phyloP scores from a whole-genome alignment of 1,140 invertebrate genomes.

The Zaprionus lachaisei region DNA sequence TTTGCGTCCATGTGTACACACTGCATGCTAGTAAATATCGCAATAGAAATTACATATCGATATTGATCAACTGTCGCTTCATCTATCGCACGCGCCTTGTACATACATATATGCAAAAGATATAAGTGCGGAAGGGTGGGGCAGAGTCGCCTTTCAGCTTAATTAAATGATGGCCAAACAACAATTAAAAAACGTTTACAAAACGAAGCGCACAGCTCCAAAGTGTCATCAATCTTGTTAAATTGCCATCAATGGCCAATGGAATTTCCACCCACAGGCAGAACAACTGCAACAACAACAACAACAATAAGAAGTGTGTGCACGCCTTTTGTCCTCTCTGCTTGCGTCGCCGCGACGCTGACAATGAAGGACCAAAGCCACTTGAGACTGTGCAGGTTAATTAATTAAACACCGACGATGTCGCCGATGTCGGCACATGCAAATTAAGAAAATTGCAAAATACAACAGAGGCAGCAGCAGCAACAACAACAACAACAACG shows the following conservation, averaged over 20 bases:
- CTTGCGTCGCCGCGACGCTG: slow-evolving; percentile 15
- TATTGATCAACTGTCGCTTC: not conserved
- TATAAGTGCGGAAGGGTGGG: not conserved
- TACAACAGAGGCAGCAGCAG: slow-evolving; percentile 36
- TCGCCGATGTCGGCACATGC: slow-evolving; percentile 61
- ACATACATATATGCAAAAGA: not conserved
- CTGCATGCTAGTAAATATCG: slow-evolving; percentile 16
- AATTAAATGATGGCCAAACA: slow-evolving; percentile 60
- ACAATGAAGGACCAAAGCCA: slow-evolving; percentile 66
- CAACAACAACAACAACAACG: slow-evolving; percentile 22
- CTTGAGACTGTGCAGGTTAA: slow-evolving; percentile 62
- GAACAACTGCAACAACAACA: slow-evolving; percentile 5
- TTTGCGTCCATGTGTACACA: slow-evolving; percentile 30
- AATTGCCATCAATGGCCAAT: slow-evolving; percentile 52
- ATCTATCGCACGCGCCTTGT: not conserved
- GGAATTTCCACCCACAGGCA: slow-evolving; percentile 12
- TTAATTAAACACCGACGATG: slow-evolving; percentile 49
- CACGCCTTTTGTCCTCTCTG: slow-evolving; percentile 40
- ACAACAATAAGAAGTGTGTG: slow-evolving; percentile 19
- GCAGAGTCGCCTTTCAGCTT: slow-evolving; percentile 57
- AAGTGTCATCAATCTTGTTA: slow-evolving; percentile 76
- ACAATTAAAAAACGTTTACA: slow-evolving; percentile 78
- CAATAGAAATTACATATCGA: slow-evolving; percentile 29
- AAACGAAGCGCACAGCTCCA: slow-evolving; percentile 36
- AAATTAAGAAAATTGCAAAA: slow-evolving; percentile 83